Percentiles rank a stretch among this genome's conserved stretches.
phyloP scores from a whole-genome alignment of 2,888 invertebrate genomes.

The Dicycla oo region DNA sequence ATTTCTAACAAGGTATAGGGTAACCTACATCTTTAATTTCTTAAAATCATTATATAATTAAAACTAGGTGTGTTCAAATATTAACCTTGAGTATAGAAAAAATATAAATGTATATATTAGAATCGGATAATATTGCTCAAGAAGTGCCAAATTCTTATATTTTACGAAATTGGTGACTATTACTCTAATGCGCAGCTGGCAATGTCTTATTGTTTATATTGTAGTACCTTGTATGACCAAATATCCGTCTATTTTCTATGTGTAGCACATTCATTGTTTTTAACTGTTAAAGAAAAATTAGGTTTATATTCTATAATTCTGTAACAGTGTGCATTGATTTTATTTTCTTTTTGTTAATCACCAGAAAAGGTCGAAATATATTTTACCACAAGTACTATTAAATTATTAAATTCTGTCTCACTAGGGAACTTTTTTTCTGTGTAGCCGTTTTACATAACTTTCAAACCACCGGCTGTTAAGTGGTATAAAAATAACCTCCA shows the following conservation, averaged over 20 bases:
- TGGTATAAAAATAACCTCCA: not conserved
- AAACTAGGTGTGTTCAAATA: conserved; percentile 25
- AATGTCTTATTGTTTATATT: conserved; percentile 49
- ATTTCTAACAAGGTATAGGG: not conserved
- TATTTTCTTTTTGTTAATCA: not conserved
- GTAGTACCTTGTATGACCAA: conserved; percentile 33
- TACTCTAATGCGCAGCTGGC: conserved; percentile 57
- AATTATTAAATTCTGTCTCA: not conserved
- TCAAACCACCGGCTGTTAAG: not conserved
- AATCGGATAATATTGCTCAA: conserved; percentile 69
- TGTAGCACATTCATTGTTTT: conserved; percentile 10
- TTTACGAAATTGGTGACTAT: conserved; percentile 49
- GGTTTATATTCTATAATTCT: conserved; percentile 1
- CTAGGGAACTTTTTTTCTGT: not conserved
- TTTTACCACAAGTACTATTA: conserved; percentile 11
- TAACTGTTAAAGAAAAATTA: not conserved
- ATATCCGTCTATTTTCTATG: conserved; percentile 14
- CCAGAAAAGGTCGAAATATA: not conserved
- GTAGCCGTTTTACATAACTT: conserved; percentile 2
- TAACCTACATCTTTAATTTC: not conserved
- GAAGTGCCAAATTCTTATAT: conserved; percentile 70
- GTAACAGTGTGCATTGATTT: not conserved
- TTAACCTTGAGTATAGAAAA: conserved; percentile 9
- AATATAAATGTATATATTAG: not conserved
- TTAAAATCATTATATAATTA: conserved; percentile 1